A percentile compares a stretch with the other conserved stretches of the same genome.
Conservation (phyloP, 2,888 invertebrate species). For the Elysia crispata region DNA sequence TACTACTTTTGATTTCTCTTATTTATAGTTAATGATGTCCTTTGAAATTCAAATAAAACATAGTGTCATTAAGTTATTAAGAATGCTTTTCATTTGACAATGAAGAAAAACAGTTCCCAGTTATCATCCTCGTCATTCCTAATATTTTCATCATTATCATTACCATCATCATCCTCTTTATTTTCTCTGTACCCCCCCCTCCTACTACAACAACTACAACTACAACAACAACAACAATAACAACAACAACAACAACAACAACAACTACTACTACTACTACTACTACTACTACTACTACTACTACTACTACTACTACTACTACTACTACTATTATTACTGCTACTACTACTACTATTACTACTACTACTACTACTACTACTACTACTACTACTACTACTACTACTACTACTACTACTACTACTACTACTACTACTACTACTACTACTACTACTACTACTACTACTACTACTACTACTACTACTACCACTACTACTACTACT, state of each 20-base stretch:
- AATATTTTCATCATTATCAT: too few species aligned
- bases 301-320: slow-evolving; percentile 39
- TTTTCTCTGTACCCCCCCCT: too few species aligned
- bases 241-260: slow-evolving; percentile 15
- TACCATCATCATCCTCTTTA: too few species aligned
- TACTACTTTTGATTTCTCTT: too few species aligned
- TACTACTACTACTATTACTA: slow-evolving; percentile 42
- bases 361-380: slow-evolving; percentile 35
- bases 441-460: slow-evolving; percentile 53
- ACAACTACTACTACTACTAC: slow-evolving; percentile 38
- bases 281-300: slow-evolving; percentile 39
- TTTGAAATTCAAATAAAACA: too few species aligned
- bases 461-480: slow-evolving; percentile 54
- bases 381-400: slow-evolving; percentile 28
- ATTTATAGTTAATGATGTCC: not conserved
- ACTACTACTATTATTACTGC: slow-evolving; percentile 35
- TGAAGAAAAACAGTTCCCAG: too few species aligned
- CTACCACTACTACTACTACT: slow-evolving; percentile 52
- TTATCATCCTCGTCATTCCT: too few species aligned
- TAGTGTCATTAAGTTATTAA: too few species aligned
- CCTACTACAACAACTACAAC: too few species aligned
- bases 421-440: slow-evolving; percentile 38
- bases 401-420: too few species aligned
- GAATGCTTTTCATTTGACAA: too few species aligned
- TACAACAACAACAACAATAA: slow-evolving; percentile 7